Evolutionary conservation across 2,888 invertebrate genomes (phyloP).

Genomic region (Pyrocoelia pectoralis): DNA sequence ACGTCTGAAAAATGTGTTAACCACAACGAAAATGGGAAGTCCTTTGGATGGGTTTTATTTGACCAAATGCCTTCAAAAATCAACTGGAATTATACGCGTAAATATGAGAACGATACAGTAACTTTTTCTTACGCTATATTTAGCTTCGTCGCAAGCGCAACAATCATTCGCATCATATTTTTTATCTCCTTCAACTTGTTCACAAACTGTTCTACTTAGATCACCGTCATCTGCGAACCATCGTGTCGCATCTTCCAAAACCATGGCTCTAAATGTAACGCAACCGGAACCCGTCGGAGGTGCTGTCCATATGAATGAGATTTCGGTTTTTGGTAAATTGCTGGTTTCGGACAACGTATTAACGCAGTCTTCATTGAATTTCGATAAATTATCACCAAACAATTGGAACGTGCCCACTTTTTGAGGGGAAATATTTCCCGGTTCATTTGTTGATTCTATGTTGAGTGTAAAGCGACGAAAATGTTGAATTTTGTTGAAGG

Average conservation of each 20-base stretch:
- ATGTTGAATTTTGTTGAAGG: constrained; percentile 72
- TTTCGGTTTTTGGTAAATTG: constrained; percentile 80
- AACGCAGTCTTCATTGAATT: constrained; percentile 83
- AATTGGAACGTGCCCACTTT: constrained; percentile 76
- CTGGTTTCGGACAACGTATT: constrained; percentile 85
- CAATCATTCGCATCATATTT: constrained; percentile 70
- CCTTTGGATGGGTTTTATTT: constrained; percentile 92
- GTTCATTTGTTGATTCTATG: constrained; percentile 69
- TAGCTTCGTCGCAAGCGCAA: constrained; percentile 96
- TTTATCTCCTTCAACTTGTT: constrained; percentile 72
- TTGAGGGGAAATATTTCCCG: constrained; percentile 61
- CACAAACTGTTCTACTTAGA: constrained; percentile 82
- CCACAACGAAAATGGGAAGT: constrained; percentile 91
- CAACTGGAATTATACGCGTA: constrained; percentile 61
- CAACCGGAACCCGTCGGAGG: constrained; percentile 87
- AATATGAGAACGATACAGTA: not conserved
- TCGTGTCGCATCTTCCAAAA: constrained; percentile 77
- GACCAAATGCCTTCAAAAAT: constrained; percentile 96
- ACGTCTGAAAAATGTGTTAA: constrained; percentile 97
- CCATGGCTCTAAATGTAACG: constrained; percentile 87
- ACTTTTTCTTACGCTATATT: constrained; percentile 77
- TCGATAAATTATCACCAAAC: constrained; percentile 69
- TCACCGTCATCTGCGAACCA: constrained; percentile 93
- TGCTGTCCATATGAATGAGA: constrained; percentile 91
- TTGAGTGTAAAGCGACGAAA: constrained; percentile 83